phyloP scores from a whole-genome alignment of 2,113 vertebrate genomes.

The Oryzias curvinotus region DNA sequence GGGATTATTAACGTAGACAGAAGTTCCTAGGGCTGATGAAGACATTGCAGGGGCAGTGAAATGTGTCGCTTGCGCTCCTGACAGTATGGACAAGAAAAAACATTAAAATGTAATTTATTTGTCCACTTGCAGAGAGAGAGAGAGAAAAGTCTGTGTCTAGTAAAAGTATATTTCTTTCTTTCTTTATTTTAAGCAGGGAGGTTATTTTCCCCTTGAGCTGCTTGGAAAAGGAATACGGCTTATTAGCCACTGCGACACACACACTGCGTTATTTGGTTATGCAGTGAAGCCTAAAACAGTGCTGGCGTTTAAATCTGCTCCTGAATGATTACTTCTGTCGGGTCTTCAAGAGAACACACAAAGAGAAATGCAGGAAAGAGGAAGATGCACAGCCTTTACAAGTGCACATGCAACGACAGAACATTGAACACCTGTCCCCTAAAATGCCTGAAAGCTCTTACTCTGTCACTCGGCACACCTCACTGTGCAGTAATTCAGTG shows the following conservation, averaged over 20 bases:
- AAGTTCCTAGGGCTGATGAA: slow-evolving; percentile 74
- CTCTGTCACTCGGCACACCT: slow-evolving; percentile 62
- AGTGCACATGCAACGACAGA: slow-evolving; percentile 20
- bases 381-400: slow-evolving; percentile 1
- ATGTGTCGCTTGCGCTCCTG: slow-evolving; percentile 68
- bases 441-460: slow-evolving; percentile 59
- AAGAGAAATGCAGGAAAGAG: slow-evolving; percentile 13
- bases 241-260: slow-evolving; percentile 74
- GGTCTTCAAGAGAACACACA: slow-evolving; percentile 53
- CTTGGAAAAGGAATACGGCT: slow-evolving; percentile 68
- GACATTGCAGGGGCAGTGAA: slow-evolving; percentile 70
- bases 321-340: slow-evolving; percentile 78
- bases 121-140: slow-evolving; percentile 59
- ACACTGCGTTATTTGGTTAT: slow-evolving; percentile 76
- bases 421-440: slow-evolving; percentile 72
- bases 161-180: slow-evolving; percentile 51
- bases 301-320: slow-evolving; percentile 65
- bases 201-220: slow-evolving; percentile 77
- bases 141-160: slow-evolving; percentile 55
- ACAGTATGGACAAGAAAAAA: slow-evolving; percentile 54
- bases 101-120: slow-evolving; percentile 78
- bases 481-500: slow-evolving; percentile 67
- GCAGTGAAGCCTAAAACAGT: slow-evolving; percentile 76
- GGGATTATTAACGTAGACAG: slow-evolving; percentile 74
- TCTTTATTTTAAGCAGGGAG: slow-evolving; percentile 43